Percentiles rank a stretch among this genome's conserved stretches.
Conservation (phyloP, 2,797 vertebrate genomes). For the Trematomus bernacchii region DNA sequence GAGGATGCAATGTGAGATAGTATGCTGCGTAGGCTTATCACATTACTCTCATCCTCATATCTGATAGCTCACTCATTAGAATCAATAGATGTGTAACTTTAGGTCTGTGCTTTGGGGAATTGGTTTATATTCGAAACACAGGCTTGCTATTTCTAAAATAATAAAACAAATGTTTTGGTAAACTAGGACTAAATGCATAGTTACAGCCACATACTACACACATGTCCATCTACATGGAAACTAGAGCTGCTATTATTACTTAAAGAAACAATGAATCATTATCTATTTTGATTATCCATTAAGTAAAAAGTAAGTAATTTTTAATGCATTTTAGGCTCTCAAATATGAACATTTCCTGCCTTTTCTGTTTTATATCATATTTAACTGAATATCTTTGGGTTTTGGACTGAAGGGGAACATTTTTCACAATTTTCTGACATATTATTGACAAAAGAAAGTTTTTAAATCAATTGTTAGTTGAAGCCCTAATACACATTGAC, state of each 20-base stretch:
- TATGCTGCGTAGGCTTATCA: constrained; percentile 43
- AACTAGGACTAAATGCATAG: constrained; percentile 11
- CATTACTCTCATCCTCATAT: constrained; percentile 54
- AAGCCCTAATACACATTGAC: neutral
- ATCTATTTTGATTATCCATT: no score
- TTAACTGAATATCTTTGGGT: no score
- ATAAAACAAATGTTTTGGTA: neutral
- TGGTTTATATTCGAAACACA: constrained; percentile 18
- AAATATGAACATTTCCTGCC: no score
- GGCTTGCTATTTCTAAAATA: constrained; percentile 8
- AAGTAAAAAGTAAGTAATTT: no score
- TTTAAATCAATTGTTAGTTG: no score
- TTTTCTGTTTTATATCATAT: no score
- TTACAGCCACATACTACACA: neutral
- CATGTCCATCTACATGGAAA: neutral
- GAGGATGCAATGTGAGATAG: constrained; percentile 44
- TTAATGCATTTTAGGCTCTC: no score
- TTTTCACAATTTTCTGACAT: no score
- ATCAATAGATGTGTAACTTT: constrained; percentile 22
- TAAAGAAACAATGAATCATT: no score
- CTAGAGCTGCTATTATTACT: no score
- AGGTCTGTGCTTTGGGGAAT: constrained; percentile 1
- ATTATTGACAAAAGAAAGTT: no score
- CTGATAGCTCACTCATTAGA: constrained; percentile 49
- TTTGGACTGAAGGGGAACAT: no score